Conservation (phyloP, 1,140 invertebrate species). For the Drosophila jambulina region DNA sequence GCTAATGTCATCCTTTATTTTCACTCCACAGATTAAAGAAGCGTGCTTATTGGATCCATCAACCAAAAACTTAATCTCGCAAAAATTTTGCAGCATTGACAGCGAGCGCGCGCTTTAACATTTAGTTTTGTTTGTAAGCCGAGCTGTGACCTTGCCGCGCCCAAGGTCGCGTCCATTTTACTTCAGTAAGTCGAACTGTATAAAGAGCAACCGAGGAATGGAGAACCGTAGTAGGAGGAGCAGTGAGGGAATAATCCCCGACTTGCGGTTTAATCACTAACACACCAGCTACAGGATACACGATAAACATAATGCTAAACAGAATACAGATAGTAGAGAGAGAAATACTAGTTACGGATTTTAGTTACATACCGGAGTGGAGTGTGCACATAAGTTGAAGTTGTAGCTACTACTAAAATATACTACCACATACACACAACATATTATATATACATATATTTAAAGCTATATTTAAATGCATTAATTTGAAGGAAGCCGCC, state of each 20-base stretch:
- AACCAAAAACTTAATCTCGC: constrained; percentile 80
- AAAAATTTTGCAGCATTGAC: constrained; percentile 70
- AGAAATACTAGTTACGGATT: constrained; percentile 72
- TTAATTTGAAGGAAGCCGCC: constrained; percentile 66
- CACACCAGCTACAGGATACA: constrained; percentile 50
- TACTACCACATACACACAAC: constrained; percentile 52
- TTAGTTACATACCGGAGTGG: constrained; percentile 57
- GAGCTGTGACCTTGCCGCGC: constrained; percentile 31
- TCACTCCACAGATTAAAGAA: constrained; percentile 59
- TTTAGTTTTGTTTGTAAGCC: constrained; percentile 58
- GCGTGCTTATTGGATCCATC: constrained; percentile 64
- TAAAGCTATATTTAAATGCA: constrained; percentile 57
- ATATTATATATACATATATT: constrained; percentile 41
- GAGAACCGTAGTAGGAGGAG: constrained; percentile 6
- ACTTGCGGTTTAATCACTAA: constrained; percentile 27
- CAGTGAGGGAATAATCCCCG: constrained; percentile 5
- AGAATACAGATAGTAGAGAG: constrained; percentile 45
- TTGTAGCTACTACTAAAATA: constrained; percentile 75
- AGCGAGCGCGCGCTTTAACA: constrained; percentile 73
- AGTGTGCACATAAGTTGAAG: constrained; percentile 79
- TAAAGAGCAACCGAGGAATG: constrained; percentile 13
- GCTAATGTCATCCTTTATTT: background rate
- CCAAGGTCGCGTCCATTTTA: constrained; percentile 38
- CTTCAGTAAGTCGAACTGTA: constrained; percentile 46
- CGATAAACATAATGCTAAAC: constrained; percentile 38